Evolutionary conservation across 2,113 vertebrate species (phyloP), one percentile per base, ranked within the genome.

Genomic region (Neolamprologus hecqui): DNA sequence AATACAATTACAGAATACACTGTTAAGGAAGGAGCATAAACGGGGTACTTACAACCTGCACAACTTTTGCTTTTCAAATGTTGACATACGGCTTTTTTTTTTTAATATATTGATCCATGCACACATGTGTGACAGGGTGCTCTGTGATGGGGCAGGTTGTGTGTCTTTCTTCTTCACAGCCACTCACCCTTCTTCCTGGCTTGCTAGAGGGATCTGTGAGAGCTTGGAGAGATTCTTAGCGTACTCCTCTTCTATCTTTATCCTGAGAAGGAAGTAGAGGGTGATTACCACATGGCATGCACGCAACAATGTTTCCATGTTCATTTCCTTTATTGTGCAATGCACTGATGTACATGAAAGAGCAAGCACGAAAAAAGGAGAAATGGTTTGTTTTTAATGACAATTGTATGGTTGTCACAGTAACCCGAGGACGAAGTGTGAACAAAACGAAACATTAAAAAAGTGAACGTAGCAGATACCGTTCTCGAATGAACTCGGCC

Each of bases 211-310:
- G 86, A 97, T 98, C 97, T 99, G 98, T 49, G 99, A 99, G 68
- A 99, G 97, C 94, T 98, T 99, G 82, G 98, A 97, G 49, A 99
- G 96, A 88, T 98, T 99, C 95, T 99, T 99, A 65, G 99, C 98
- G 84, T 99, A 99, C 77, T 99, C 99, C 79, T 99, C 99, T 96
- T 99, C 99, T 91, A 99, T 99, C 96, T 98, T 99, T 97, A 99
- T 99, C 95, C 99, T 99, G 94, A 75, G 82, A 90, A 40, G 79
- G 87, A 93, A 91, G 90, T 31, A 75, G 58, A 87, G 35, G 79
- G 81, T 83, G 65, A 88, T 95, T 89, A 94, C 83, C 70, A 82
- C 86, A 92, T 21, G 21, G 42, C 77, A 7, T 79, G 91, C 87
- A 58, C 28, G 28, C 84, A 92, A 90, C 45, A 2, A 23, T 33